Evolutionary conservation across 2,797 vertebrate genomes (phyloP), one percentile per base, ranked within the genome.

Genomic region (Sebastes kiyomatsui): DNA sequence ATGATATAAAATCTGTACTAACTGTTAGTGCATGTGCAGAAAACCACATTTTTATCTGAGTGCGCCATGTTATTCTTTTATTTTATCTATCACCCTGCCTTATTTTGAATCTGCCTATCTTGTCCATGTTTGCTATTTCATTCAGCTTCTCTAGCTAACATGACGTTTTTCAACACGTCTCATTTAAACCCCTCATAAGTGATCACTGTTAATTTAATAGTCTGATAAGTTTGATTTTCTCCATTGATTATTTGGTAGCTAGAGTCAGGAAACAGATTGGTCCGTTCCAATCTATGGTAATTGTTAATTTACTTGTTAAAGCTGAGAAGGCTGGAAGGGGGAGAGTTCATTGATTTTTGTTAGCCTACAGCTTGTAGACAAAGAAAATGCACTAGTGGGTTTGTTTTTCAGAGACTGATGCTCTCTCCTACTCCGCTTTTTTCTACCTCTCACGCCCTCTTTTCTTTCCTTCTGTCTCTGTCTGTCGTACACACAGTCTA

Each of bases 271-370:
- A 67, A 8, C 54, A 14, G 56, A 56, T 42, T n/a, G 16, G 32
- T 88, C 42, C 59, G 3, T 66, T 73, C 18, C 64, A 54, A 67
- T 86, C 35, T 16, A 10, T 67, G 18, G 32, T 67, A 54, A 75
- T 54, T 65, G 9, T 61, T 76, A 2, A 42, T 74, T 71, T 38
- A 8, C 42, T 49, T 77, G n/a, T 64, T 64, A 75, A 81, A 49
- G 52, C 30, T 68, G 49, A 27, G 7, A 55, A 38, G 46, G 33
- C 20, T 46, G 46, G 32, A 62, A n/a, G 20, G 5, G 4, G 56
- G 28, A 27, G 25, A 85, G 38, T 70, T 67, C 75, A 81, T 89
- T 90, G 75, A 77, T 83, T 72, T 22, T 12, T 55, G 61, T 54
- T 28, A 49, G 28, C 78, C 33, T 23, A 56, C 22, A 6, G 22